phyloP scores from a whole-genome alignment of 2,113 vertebrate genomes.

The Trochalopteron elliotii region DNA sequence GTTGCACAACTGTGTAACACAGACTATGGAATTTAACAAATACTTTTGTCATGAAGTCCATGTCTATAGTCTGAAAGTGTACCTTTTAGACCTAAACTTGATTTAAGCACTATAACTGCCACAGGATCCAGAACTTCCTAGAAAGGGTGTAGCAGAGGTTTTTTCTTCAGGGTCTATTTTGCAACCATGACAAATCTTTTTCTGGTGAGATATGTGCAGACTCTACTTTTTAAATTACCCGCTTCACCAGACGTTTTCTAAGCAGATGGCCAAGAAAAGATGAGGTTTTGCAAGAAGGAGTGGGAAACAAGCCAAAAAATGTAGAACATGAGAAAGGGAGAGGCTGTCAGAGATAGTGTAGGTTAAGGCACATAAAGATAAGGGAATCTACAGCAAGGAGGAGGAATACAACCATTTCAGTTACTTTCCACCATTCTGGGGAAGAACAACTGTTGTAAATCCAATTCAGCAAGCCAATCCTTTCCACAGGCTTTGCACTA shows the following conservation, averaged over 20 bases:
- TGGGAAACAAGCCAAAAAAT: neutral
- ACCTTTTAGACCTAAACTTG: neutral
- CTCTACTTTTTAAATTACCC: neutral
- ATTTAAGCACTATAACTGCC: neutral
- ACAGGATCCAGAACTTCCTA: neutral
- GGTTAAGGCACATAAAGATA: neutral
- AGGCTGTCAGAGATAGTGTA: neutral
- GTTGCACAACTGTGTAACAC: neutral
- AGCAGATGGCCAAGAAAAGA: neutral
- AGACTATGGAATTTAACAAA: neutral
- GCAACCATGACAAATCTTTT: neutral
- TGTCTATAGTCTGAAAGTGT: neutral
- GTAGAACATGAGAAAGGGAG: neutral
- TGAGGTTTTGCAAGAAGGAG: neutral
- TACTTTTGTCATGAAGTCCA: neutral
- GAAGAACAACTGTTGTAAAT: neutral
- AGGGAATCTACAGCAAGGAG: neutral
- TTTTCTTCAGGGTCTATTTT: neutral
- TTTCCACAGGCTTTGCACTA: neutral
- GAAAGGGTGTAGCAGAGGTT: neutral
- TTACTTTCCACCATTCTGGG: neutral
- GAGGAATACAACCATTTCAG: neutral
- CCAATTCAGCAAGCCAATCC: neutral
- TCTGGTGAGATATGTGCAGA: neutral
- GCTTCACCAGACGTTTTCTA: neutral